Evolutionary conservation across 1,140 invertebrate genomes (phyloP).

Genomic region (Harpegnathos saltator): DNA sequence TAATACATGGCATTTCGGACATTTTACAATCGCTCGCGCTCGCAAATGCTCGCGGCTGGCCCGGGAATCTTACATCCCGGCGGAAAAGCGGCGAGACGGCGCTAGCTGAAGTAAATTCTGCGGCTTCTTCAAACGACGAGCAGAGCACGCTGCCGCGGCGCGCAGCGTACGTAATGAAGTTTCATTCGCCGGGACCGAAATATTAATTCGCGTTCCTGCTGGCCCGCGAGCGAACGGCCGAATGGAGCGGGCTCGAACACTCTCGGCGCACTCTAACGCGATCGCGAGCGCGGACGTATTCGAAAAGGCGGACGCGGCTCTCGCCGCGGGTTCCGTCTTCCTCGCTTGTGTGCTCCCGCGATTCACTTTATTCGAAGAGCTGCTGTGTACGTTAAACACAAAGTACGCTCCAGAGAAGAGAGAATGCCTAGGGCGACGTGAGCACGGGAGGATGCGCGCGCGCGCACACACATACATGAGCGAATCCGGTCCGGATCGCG

Average conservation of each 20-base stretch:
- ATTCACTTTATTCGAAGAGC: neutral
- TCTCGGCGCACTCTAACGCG: no score
- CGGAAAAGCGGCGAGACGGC: constrained; percentile 3
- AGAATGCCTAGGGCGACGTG: neutral
- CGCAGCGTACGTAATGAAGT: neutral
- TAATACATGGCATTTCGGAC: no score
- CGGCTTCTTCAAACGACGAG: constrained; percentile 10
- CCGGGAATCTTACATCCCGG: no score
- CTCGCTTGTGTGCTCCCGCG: neutral
- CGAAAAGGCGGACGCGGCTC: no score
- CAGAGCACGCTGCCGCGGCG: neutral
- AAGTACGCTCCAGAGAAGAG: neutral
- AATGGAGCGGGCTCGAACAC: neutral
- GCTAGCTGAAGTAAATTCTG: constrained; percentile 12
- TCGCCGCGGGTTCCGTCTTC: neutral
- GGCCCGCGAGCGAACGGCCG: neutral
- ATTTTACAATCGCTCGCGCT: no score
- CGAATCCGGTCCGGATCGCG: constrained; percentile 10
- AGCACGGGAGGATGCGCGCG: neutral
- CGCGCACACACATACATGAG: constrained; percentile 7
- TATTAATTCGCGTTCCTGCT: constrained; percentile 16
- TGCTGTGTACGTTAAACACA: neutral
- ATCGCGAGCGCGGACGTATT: no score
- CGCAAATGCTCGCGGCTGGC: no score
- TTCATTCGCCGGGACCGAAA: neutral